Base-by-base conservation (phyloP, 2,888 invertebrate species). In the Chalcis sispes region DNA sequence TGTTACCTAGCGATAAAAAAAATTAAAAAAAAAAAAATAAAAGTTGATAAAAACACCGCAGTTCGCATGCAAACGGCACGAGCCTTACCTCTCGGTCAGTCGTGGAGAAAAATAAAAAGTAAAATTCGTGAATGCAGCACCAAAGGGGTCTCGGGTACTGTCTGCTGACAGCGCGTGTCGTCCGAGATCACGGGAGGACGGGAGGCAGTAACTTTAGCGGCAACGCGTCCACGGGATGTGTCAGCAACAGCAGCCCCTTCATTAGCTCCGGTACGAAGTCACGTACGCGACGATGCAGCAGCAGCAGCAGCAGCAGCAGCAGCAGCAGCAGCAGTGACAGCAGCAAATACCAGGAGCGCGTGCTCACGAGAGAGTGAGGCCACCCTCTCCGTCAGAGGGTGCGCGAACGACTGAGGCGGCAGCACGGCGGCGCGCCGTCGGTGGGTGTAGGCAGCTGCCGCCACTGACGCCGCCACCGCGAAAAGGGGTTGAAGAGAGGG, bases 331-430 rank as follows among this genome's bases (percentile, higher is more conserved):
- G 15, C 8, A 42, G 15, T 2, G 42, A 8, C 42, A 42, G 32
- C 25, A 52, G 29, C 27, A 20, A 65, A 25, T 48, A 29, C 48
- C 36, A 20, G 32, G 15, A 62, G 78, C 72, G 40, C 40, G 4
- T 10, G 70, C 70, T 46, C 20, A 72, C 48, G 62, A 67, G 48
- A 50, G 29, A 2, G 67, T 72, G 40, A 79, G 77, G 84, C 80
- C 81, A 85, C 84, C 86, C 88, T 87, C 84, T 79, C 85, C 80
- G 84, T 84, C 77, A 83, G 86, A 87, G 84, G 85, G 86, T 85
- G 86, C 88, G 87, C 86, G 87, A 81, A 83, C 87, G 84, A 88
- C 88, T 88, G 85, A 85, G 69, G 77, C 77, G 67, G 65, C 75
- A 70, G 79, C 72, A 74, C 75, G 85, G 85, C 82, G 82, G 79